Percentiles rank a stretch among this genome's conserved stretches.
Conservation (phyloP, 2,888 invertebrate species). For the Elysia crispata region DNA sequence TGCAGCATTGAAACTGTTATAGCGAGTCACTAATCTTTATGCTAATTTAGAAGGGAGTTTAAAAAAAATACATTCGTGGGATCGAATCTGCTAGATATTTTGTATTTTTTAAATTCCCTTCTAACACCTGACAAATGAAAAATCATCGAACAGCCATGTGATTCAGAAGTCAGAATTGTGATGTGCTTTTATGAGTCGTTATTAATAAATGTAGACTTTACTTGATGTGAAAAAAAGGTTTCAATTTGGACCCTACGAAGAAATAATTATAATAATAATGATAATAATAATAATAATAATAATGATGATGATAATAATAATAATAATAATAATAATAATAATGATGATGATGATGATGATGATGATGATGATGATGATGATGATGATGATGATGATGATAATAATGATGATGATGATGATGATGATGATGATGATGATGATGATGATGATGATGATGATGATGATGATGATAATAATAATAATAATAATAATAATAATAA, state of each 20-base stretch:
- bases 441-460: neutral
- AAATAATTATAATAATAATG: constrained; percentile 42
- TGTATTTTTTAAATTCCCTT: no score
- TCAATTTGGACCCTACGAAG: constrained; percentile 46
- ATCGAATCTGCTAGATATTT: no score
- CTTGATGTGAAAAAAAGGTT: no score
- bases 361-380: constrained; percentile 17
- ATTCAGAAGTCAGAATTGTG: no score
- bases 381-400: constrained; percentile 32
- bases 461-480: neutral
- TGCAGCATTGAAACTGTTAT: no score
- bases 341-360: neutral
- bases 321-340: neutral
- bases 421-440: neutral
- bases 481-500: constrained; percentile 10
- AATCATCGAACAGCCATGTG: no score
- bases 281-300: constrained; percentile 23
- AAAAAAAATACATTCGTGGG: no score
- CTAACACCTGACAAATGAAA: no score
- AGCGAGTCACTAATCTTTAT: no score
- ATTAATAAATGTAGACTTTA: no score
- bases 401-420: constrained; percentile 2
- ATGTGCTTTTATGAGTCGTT: no score
- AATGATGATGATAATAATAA: neutral
- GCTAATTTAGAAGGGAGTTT: no score